These are phyloP conservation scores for Spicauda simplicius DNA, from an alignment of 2,888 invertebrate genomes.

Conservation along the genomic window DNA sequence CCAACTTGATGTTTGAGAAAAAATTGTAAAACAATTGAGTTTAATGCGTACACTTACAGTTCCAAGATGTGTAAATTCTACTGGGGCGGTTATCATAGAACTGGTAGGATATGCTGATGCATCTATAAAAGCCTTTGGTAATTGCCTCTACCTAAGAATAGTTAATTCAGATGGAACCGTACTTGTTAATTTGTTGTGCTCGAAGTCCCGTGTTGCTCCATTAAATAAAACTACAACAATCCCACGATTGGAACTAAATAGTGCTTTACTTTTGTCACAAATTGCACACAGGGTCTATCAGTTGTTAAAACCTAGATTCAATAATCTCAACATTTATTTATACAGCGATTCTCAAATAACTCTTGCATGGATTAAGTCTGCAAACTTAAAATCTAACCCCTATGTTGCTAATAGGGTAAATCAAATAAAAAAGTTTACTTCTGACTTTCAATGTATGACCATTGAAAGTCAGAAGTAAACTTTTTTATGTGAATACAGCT, in stretches of 20 bases:
- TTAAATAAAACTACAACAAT: constrained; percentile 37
- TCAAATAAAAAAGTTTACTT: too few relatives aligned
- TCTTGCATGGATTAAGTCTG: constrained; percentile 5
- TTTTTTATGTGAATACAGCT: too few relatives aligned
- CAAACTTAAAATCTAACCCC: too few relatives aligned
- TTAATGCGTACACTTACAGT: too few relatives aligned
- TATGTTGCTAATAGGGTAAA: too few relatives aligned
- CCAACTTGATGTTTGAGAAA: too few relatives aligned
- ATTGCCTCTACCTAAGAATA: constrained; percentile 40
- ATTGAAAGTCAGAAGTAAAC: too few relatives aligned
- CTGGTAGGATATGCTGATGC: constrained; percentile 40
- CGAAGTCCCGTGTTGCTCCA: constrained; percentile 38
- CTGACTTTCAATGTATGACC: too few relatives aligned
- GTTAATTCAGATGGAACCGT: constrained; percentile 23
- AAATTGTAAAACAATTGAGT: too few relatives aligned
- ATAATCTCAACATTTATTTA: neutral
- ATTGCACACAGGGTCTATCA: neutral
- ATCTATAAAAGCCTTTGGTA: constrained; percentile 36
- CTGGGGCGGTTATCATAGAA: constrained; percentile 10
- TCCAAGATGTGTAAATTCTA: too few relatives aligned
- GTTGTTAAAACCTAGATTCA: neutral
- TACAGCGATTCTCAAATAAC: constrained; percentile 9
- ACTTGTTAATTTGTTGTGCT: constrained; percentile 30
- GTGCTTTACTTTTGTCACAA: constrained; percentile 3
- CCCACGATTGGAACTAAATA: constrained; percentile 5